These are phyloP conservation scores for Marronus borbonicus DNA, from an alignment of 2,888 invertebrate species.

Conservation along the genomic window DNA sequence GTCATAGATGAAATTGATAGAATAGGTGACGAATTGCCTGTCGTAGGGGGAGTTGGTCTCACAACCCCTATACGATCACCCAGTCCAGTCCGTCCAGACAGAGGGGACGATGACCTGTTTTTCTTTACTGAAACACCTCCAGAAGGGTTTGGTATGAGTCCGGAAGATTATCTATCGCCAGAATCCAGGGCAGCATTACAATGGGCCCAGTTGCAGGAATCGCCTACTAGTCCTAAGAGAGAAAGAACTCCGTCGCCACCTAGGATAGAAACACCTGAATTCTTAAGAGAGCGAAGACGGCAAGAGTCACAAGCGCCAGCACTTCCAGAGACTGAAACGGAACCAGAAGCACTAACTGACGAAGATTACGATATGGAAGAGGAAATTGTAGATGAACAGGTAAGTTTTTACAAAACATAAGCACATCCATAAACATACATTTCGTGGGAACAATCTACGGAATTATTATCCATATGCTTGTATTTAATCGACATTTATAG, in stretches of 20 bases:
- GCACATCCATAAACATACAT: too few species aligned
- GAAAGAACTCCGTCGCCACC: conserved; percentile 14
- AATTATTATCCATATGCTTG: too few species aligned
- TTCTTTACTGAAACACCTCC: conserved; percentile 39
- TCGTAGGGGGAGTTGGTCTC: conserved; percentile 53
- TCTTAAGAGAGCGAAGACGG: conserved; percentile 17
- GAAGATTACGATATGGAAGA: conserved; percentile 23
- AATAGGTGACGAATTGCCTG: conserved; percentile 50
- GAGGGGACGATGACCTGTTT: conserved; percentile 22
- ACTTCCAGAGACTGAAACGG: conserved; percentile 12
- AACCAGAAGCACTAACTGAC: background rate
- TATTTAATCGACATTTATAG: background rate
- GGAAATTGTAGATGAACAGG: conserved; percentile 15
- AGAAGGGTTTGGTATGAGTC: conserved; percentile 26
- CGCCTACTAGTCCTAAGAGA: background rate
- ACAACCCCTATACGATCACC: conserved; percentile 56
- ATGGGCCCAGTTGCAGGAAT: conserved; percentile 18
- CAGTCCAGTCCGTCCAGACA: conserved; percentile 51
- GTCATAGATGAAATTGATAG: conserved; percentile 44
- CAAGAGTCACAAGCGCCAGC: background rate
- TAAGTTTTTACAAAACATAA: background rate
- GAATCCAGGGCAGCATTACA: conserved; percentile 23
- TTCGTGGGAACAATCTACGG: too few species aligned
- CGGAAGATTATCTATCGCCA: conserved; percentile 38
- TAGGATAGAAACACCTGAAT: conserved; percentile 46